Base-by-base conservation (phyloP, 1,140 invertebrate species). In the Lasioglossum albipes region DNA sequence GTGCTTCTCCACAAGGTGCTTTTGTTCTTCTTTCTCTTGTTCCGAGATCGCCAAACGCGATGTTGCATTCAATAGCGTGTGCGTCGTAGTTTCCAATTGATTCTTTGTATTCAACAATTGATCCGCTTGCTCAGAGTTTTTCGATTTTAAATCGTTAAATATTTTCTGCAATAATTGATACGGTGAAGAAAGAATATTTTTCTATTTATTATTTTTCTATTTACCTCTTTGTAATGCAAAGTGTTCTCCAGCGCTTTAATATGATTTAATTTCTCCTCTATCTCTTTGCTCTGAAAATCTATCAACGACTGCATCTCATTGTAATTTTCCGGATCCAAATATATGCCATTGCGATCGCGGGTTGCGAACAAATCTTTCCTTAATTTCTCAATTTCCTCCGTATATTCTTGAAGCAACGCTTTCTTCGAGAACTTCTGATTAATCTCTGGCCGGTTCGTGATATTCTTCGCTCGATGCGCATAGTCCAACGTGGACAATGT, bases 401-500 rank as follows among this genome's bases (percentile, higher is more conserved):
- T 96, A 86, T 98, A 99, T 88, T 98, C 97, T 93, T 97, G 97
- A 10, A 98, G 94, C 3, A 99, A 93, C 7, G 96, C 96, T 88
- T 96, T 97, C 90, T 98, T 98, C 0, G 97, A 97, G 71, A 99
- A 93, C 89, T 97, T 98, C 91, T 99, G 97, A 94, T 99, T 99
- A 13, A 99, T 94, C 91, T 99, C 98, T 0, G 99, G 99, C 87
- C 96, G 96, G 93, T 99, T 99, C 83, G 96, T 97, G 73, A 99
- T 99, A 89, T 98, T 98, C 93, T 98, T 98, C 0, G 99, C 98
- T 31, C 98, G 94, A 92, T 98, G 95, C 20, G 98, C 99, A 93
- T 99, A 99, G 88, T 99, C 98, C 66, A 99, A 91, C 0, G 99
- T 99, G 68, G 97, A 98, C 20, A 99, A 92, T 0, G 98, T 99